Percentiles rank a stretch among this genome's conserved stretches.
Evolutionary conservation across 2,888 invertebrate species (phyloP).

Genomic region (Tenthredo mesomela): DNA sequence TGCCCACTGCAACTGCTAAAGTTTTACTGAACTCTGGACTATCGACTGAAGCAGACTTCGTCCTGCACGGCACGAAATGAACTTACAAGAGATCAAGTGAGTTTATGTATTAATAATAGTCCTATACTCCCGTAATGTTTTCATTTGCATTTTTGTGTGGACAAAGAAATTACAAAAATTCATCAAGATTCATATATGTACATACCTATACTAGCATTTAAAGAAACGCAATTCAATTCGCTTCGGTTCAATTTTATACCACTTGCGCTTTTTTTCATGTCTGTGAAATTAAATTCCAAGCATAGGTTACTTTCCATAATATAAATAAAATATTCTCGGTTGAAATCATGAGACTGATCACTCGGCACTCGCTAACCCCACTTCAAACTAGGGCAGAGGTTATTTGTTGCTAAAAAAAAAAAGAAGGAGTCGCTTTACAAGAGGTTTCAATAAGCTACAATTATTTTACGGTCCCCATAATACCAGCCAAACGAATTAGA

Average conservation of each 20-base stretch:
- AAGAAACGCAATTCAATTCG: not conserved
- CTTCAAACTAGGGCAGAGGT: not conserved
- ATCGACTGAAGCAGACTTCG: not conserved
- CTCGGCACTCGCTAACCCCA: not conserved
- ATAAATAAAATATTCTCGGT: not conserved
- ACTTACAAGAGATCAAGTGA: slow-evolving; percentile 23
- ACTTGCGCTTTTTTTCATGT: not conserved
- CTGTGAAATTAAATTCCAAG: not conserved
- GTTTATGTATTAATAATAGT: not conserved
- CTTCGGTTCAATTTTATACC: not conserved
- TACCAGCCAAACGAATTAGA: not conserved
- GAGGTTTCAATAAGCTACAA: not conserved
- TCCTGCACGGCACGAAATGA: not conserved
- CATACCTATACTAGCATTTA: too few relatives aligned
- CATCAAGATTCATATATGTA: not conserved
- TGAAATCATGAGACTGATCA: not conserved
- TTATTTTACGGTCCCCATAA: not conserved
- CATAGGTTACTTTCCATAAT: not conserved
- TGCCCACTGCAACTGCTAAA: not conserved
- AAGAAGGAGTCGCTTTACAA: not conserved
- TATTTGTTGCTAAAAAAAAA: not conserved
- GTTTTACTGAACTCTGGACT: not conserved
- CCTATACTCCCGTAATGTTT: not conserved
- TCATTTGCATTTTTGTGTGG: not conserved
- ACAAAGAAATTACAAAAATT: not conserved